Base-by-base conservation (phyloP, 2,797 vertebrate species). In the Coccyzus lansbergi region DNA sequence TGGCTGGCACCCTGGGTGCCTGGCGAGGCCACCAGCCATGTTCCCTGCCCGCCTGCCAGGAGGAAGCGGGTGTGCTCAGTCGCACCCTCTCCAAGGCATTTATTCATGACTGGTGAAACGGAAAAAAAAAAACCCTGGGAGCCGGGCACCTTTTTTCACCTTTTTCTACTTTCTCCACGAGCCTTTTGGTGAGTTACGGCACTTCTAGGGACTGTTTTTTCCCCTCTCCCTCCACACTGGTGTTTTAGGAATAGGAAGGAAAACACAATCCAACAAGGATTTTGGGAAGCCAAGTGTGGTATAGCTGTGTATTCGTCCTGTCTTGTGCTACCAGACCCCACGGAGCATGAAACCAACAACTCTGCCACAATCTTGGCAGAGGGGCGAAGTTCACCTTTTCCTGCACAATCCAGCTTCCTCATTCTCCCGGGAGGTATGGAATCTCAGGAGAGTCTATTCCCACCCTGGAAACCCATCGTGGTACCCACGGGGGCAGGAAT, bases 191-290 rank as follows among this genome's bases (percentile, higher is more conserved):
- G 46, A 48, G 44, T 55, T 25, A 10, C 3, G 3, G 62, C 52
- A 33, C 33, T 29, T 38, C 4, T 1, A 8, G 31, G 26, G 26
- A 4, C 29, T 9, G 34, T 2, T 42, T 10, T 4, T 5, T 7
- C 3, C 31, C 3, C 24, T 25, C 26, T 20, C 34, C 12, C 28
- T 24, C 15, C 64, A 12, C 5, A 9, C 10, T 5, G 15, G 7
- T 0, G 42, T 11, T 29, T 48, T 2, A 26, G 58, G 55, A 28
- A 10, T 1, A 36, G 1, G 2, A 26, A 2, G 6, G 2, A 14
- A 33, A 14, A 22, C 29, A 14, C 38, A 7, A 14, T n/a, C 19
- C 21, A 9, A 0, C 6, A 17, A 9, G 68, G 33, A 40, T 10
- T 4, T 2, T 8, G 40, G 20, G 44, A 36, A 40, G 46, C 33